Conservation (phyloP, 2,113 vertebrate genomes). For the Pelecanoides urinatrix region DNA sequence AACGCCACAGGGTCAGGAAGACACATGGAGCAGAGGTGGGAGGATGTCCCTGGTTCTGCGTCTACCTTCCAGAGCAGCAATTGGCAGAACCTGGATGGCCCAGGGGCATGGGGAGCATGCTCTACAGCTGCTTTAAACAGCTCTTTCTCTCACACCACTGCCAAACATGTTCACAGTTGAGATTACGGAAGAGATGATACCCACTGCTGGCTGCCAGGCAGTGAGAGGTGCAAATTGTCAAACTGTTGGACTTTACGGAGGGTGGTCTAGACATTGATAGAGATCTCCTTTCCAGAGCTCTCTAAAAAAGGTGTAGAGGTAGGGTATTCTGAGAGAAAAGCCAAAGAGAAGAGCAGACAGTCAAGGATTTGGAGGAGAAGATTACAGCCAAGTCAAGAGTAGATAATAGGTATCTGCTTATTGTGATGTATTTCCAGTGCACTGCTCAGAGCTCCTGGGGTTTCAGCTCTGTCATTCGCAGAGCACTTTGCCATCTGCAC, state of each 20-base stretch:
- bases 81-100: not conserved
- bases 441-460: conserved; percentile 25
- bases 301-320: not conserved
- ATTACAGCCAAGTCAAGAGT: conserved; percentile 26
- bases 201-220: not conserved
- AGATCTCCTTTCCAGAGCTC: not conserved
- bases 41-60: fast-evolving
- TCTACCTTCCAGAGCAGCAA: not conserved
- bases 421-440: not conserved
- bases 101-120: not conserved
- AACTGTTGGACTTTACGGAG: not conserved
- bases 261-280: not conserved
- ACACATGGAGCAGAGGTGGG: not conserved
- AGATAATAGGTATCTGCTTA: conserved; percentile 27
- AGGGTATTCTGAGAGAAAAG: not conserved
- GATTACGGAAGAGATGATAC: not conserved
- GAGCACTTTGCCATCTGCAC: conserved; percentile 52
- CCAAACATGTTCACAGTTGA: conserved; percentile 3
- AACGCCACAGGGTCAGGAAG: not conserved
- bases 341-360: not conserved
- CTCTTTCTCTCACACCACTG: not conserved
- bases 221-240: not conserved
- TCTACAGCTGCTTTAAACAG: not conserved
- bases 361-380: conserved; percentile 14
- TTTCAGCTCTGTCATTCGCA: conserved; percentile 32